Percentiles rank a stretch among this genome's conserved stretches.
These are phyloP conservation scores for Ataeniobius toweri DNA, from an alignment of 2,797 vertebrate species.

Conservation along the genomic window DNA sequence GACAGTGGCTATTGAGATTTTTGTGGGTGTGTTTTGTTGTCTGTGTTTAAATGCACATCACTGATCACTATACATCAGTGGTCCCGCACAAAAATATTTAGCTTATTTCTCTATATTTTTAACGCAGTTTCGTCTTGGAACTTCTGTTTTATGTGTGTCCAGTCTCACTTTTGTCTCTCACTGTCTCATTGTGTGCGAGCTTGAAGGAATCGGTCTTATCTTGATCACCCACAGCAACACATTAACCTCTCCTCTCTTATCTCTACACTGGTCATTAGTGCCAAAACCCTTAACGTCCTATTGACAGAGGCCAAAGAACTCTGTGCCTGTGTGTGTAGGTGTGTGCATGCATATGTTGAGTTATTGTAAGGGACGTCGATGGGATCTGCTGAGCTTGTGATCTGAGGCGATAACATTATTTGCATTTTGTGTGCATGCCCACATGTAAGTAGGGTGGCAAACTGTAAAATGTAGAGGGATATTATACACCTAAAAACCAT, in stretches of 20 bases:
- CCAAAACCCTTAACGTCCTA: slow-evolving; percentile 78
- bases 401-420: slow-evolving; percentile 74
- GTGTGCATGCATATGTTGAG: slow-evolving; percentile 44
- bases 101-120: slow-evolving; percentile 23
- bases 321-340: slow-evolving; percentile 36
- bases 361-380: slow-evolving; percentile 72
- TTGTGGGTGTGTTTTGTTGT: slow-evolving; percentile 19
- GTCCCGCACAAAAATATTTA: slow-evolving; percentile 14
- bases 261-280: slow-evolving; percentile 80
- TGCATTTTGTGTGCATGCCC: slow-evolving; percentile 33
- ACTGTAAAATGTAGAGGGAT: not conserved
- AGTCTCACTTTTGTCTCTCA: slow-evolving; percentile 42
- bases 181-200: slow-evolving; percentile 69
- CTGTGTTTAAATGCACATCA: slow-evolving; percentile 27
- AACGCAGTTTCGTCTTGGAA: not conserved
- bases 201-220: slow-evolving; percentile 77
- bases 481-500: not conserved
- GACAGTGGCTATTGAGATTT: slow-evolving; percentile 30
- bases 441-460: slow-evolving; percentile 16
- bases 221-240: slow-evolving; percentile 80
- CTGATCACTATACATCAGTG: slow-evolving; percentile 19
- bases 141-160: slow-evolving; percentile 11
- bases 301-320: slow-evolving; percentile 71
- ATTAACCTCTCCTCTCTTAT: slow-evolving; percentile 82
- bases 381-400: slow-evolving; percentile 78